A percentile compares a stretch with the other conserved stretches of the same genome.
Conservation (phyloP, 2,888 invertebrate genomes). For the Villa cingulata region DNA sequence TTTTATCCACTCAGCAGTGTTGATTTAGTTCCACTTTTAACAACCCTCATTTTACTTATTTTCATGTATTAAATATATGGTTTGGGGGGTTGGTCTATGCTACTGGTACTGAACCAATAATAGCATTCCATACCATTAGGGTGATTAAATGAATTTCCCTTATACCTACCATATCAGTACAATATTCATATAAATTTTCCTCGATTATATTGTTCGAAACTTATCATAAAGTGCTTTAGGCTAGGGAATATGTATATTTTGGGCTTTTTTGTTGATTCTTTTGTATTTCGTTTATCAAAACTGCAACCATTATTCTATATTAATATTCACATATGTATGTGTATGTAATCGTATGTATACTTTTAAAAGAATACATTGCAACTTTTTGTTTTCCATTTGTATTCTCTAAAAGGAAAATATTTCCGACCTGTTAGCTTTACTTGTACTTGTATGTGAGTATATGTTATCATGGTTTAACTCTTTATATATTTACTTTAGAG, state of each 20-base stretch:
- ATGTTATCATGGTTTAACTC: too few species aligned
- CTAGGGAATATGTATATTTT: conserved; percentile 21
- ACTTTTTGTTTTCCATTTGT: too few species aligned
- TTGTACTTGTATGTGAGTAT: neutral
- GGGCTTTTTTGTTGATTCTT: conserved; percentile 11
- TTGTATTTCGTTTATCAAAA: conserved; percentile 4
- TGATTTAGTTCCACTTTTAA: neutral
- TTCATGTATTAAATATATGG: conserved; percentile 11
- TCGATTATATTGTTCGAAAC: conserved; percentile 17
- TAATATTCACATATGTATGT: neutral
- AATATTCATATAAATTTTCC: neutral
- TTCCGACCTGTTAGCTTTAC: conserved; percentile 7
- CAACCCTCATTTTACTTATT: neutral
- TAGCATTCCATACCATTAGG: conserved; percentile 14
- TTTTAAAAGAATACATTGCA: too few species aligned
- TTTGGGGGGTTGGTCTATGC: conserved; percentile 30
- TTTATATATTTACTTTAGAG: neutral
- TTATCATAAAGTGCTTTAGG: conserved; percentile 19
- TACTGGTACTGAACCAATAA: conserved; percentile 17
- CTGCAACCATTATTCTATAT: neutral
- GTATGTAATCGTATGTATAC: too few species aligned
- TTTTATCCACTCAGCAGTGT: conserved; percentile 24
- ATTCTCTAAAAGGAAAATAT: neutral
- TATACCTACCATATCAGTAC: conserved; percentile 2
- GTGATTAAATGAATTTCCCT: conserved; percentile 23